Evolutionary conservation across 2,113 vertebrate genomes (phyloP).

Genomic region (Axis porcinus): DNA sequence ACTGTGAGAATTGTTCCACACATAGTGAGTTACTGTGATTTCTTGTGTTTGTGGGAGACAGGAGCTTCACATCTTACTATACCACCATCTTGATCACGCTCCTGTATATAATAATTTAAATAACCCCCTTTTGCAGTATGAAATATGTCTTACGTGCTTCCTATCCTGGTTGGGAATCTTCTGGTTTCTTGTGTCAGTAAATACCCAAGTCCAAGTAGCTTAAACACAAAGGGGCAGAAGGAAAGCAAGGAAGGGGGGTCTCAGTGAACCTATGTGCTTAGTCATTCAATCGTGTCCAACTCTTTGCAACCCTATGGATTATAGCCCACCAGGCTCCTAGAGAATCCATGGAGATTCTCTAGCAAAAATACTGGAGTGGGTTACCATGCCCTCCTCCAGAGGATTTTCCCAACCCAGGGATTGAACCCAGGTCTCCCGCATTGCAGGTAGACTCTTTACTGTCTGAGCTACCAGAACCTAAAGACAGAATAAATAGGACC

Average conservation of each 20-base stretch:
- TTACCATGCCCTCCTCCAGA: neutral
- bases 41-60: neutral
- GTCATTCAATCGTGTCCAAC: neutral
- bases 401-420: neutral
- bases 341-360: neutral
- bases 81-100: neutral
- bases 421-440: neutral
- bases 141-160: neutral
- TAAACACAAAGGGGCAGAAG: neutral
- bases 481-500: neutral
- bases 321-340: neutral
- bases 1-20: neutral
- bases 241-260: neutral
- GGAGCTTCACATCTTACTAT: neutral
- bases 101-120: neutral
- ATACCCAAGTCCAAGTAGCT: neutral
- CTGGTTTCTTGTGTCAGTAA: neutral
- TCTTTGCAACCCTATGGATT: neutral
- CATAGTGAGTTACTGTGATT: neutral
- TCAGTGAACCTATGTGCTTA: neutral
- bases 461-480: neutral
- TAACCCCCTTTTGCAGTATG: neutral
- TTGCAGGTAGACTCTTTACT: neutral
- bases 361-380: neutral
- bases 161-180: neutral